Conservation (phyloP, 2,113 vertebrate genomes). For the Etheostoma cragini region DNA sequence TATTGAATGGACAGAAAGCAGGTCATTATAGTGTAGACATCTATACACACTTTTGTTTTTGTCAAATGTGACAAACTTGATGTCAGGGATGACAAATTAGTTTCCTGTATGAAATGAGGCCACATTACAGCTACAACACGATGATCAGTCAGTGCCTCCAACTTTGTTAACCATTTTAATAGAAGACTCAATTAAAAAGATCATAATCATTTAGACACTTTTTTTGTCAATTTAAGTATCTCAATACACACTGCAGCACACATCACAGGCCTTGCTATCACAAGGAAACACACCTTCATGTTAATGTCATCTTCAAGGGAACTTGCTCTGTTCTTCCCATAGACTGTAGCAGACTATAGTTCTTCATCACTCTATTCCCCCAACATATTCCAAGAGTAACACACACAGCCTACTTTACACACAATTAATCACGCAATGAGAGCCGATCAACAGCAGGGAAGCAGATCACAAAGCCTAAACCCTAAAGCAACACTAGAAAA, state of each 20-base stretch:
- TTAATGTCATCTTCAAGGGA: background rate
- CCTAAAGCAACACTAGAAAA: background rate
- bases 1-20: background rate
- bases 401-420: conserved; percentile 37
- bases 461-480: conserved; percentile 1
- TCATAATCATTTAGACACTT: background rate
- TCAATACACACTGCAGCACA: background rate
- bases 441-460: conserved; percentile 11
- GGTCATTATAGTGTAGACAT: background rate
- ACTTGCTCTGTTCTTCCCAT: background rate
- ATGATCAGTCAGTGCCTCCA: background rate
- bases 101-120: conserved; percentile 44
- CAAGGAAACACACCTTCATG: background rate
- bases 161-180: background rate
- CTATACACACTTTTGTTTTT: conserved; percentile 15
- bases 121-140: background rate
- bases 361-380: background rate
- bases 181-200: background rate
- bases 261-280: background rate
- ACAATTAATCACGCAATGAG: conserved; percentile 43
- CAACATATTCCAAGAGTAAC: conserved; percentile 35
- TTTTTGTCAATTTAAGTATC: background rate
- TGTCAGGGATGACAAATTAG: background rate
- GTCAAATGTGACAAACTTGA: conserved; percentile 2
- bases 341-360: background rate